These are phyloP conservation scores for Cepaea hortensis DNA, from an alignment of 2,888 invertebrate species.

Conservation along the genomic window DNA sequence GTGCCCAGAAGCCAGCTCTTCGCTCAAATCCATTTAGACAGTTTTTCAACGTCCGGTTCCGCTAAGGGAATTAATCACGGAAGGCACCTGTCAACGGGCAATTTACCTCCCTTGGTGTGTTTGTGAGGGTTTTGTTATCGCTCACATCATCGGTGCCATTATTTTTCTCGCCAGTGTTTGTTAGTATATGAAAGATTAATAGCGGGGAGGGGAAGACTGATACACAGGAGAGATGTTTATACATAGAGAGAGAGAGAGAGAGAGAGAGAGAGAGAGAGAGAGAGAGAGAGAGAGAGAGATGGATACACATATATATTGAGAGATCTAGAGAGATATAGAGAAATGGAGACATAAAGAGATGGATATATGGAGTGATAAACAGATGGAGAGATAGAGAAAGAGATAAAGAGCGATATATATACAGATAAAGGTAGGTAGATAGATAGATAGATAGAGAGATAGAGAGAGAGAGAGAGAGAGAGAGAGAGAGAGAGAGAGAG, in stretches of 20 bases:
- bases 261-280: not conserved
- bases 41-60: constrained; percentile 6
- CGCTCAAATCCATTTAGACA: not conserved
- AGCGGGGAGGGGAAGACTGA: constrained; percentile 2
- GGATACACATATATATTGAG: too few relatives aligned
- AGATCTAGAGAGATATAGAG: not conserved
- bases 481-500: too few relatives aligned
- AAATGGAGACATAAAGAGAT: not conserved
- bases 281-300: not conserved
- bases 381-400: too few relatives aligned
- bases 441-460: too few relatives aligned
- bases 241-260: not conserved
- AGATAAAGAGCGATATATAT: too few relatives aligned
- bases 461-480: too few relatives aligned
- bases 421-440: too few relatives aligned
- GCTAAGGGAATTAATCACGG: constrained; percentile 40
- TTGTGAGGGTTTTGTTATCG: not conserved
- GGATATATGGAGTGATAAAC: too few relatives aligned
- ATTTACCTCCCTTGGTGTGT: constrained; percentile 35
- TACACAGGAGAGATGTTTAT: not conserved
- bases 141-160: constrained; percentile 3
- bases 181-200: not conserved
- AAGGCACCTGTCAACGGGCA: constrained; percentile 25
- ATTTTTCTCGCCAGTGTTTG: not conserved
- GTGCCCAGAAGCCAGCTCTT: not conserved